Evolutionary conservation across 2,888 invertebrate genomes (phyloP).

Genomic region (Pyrrhia umbra): DNA sequence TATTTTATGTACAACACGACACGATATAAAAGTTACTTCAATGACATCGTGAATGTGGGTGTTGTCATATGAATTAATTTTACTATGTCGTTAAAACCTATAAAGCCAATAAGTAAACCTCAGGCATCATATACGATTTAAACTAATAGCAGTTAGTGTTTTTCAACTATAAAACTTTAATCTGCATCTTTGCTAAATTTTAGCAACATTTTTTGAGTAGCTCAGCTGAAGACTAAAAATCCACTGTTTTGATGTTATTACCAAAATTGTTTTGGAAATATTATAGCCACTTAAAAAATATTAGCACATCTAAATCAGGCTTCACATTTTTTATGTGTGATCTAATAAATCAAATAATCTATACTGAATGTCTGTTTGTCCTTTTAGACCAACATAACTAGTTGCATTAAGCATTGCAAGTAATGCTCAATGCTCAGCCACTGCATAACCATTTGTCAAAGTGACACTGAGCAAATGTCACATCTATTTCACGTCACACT

Average conservation of each 20-base stretch:
- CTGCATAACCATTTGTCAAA: background rate
- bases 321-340: too few species aligned
- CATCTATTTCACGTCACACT: constrained; percentile 20
- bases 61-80: background rate
- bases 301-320: too few species aligned
- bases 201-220: background rate
- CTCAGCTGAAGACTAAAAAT: background rate
- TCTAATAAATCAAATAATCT: too few species aligned
- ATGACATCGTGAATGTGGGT: constrained; percentile 44
- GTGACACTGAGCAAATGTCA: constrained; percentile 14
- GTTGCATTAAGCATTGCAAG: too few species aligned
- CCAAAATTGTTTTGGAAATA: background rate
- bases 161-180: background rate
- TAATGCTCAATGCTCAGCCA: background rate
- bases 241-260: background rate
- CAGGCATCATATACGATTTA: too few species aligned
- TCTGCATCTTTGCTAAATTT: background rate
- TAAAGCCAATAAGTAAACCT: background rate
- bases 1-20: constrained; percentile 44
- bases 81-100: background rate
- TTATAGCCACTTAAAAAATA: background rate
- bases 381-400: too few species aligned
- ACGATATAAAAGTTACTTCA: constrained; percentile 50
- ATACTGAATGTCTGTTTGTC: too few species aligned
- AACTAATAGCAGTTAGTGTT: too few species aligned